These are phyloP conservation scores for Xiphias gladius DNA, from an alignment of 2,113 vertebrate genomes.

Conservation along the genomic window DNA sequence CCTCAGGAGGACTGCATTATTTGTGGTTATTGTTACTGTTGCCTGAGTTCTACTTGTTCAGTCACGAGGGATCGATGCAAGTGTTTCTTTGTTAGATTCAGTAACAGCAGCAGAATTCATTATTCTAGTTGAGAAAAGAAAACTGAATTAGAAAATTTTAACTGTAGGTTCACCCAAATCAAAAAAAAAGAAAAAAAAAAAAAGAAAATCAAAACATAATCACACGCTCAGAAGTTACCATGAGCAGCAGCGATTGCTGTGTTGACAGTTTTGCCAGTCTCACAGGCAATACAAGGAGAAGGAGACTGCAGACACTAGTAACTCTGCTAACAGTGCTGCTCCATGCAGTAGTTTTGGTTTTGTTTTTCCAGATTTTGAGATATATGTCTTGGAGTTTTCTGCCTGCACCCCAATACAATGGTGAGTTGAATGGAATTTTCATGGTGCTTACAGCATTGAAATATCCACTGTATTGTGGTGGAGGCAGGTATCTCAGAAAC, in stretches of 20 bases:
- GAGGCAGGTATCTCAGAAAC: background rate
- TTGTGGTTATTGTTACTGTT: conserved; percentile 41
- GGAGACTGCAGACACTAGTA: background rate
- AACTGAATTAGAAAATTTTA: background rate
- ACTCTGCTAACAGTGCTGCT: background rate
- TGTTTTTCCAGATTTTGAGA: background rate
- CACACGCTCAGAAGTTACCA: background rate
- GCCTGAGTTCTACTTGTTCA: conserved; percentile 21
- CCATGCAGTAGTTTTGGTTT: background rate
- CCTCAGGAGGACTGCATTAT: conserved; percentile 25
- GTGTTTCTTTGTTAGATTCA: conserved; percentile 13
- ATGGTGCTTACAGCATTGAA: background rate
- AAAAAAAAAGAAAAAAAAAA: background rate
- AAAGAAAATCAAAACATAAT: background rate
- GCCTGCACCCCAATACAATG: background rate
- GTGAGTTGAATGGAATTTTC: background rate
- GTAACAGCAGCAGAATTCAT: conserved; percentile 19
- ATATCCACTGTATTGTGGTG: background rate
- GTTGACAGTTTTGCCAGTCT: background rate
- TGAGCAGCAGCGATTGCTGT: background rate
- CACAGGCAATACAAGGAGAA: background rate
- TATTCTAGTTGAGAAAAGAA: background rate
- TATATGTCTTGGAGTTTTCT: background rate
- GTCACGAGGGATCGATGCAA: conserved; percentile 16
- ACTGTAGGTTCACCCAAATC: background rate